Percentiles rank a stretch among this genome's conserved stretches.
Conservation (phyloP, 1,140 invertebrate species). For the Heliconius eleuchia region DNA sequence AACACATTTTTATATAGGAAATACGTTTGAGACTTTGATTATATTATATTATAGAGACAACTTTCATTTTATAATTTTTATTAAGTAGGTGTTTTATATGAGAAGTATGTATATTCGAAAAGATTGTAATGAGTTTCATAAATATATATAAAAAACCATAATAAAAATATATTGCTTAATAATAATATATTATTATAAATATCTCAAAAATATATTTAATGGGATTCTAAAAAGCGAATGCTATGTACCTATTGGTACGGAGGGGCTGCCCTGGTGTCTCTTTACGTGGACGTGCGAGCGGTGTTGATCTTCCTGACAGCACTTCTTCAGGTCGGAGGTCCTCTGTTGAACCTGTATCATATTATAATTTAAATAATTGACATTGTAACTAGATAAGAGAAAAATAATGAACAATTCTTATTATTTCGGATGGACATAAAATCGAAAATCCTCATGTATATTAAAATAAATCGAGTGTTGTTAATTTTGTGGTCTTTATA, state of each 20-base stretch:
- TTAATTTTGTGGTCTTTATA: background rate
- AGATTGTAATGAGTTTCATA: background rate
- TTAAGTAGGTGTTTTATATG: background rate
- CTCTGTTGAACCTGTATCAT: slow-evolving; percentile 52
- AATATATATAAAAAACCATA: background rate
- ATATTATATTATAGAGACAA: background rate
- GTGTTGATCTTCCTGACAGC: slow-evolving; percentile 76
- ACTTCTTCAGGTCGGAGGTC: slow-evolving; percentile 73
- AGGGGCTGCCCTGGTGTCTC: slow-evolving; percentile 73
- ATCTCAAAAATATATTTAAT: background rate
- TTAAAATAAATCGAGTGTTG: background rate
- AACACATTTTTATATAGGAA: background rate
- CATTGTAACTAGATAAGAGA: background rate
- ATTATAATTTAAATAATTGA: background rate
- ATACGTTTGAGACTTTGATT: background rate
- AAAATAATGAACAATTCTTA: background rate
- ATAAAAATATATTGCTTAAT: background rate
- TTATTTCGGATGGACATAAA: background rate
- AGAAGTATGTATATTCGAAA: background rate
- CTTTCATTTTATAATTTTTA: background rate
- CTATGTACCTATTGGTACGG: slow-evolving; percentile 69
- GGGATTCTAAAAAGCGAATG: slow-evolving; percentile 3
- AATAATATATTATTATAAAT: background rate
- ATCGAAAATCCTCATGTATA: background rate
- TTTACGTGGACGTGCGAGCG: slow-evolving; percentile 77